Percentiles rank a stretch among this genome's conserved stretches.
phyloP scores from a whole-genome alignment of 1,140 invertebrate genomes.

The Lucilia sericata region DNA sequence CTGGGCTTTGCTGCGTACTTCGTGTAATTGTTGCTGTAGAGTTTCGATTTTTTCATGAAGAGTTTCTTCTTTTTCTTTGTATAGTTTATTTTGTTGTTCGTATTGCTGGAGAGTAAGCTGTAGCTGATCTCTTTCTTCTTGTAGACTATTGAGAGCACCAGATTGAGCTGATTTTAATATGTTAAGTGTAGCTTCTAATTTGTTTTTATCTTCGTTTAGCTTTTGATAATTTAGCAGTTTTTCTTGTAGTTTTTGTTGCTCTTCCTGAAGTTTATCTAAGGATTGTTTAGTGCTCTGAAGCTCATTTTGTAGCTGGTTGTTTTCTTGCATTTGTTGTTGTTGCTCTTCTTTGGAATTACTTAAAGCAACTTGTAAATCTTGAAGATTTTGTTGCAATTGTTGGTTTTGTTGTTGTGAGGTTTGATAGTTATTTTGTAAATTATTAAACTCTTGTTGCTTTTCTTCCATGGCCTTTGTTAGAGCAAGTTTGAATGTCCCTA shows the following conservation, averaged over 20 bases:
- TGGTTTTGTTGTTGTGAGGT: not conserved
- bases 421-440: not conserved
- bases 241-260: constrained; percentile 13
- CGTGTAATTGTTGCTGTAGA: constrained; percentile 7
- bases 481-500: not conserved
- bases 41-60: not conserved
- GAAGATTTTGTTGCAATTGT: not conserved
- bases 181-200: constrained; percentile 13
- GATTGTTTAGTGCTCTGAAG: not conserved
- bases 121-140: constrained; percentile 18
- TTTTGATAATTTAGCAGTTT: not conserved
- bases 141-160: not conserved
- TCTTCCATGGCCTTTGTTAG: not conserved
- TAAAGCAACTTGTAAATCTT: not conserved
- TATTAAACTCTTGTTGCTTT: constrained; percentile 5
- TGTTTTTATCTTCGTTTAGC: not conserved
- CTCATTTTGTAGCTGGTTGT: not conserved
- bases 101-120: constrained; percentile 8
- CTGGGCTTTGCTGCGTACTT: not conserved
- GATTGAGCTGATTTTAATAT: not conserved
- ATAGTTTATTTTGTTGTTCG: not conserved
- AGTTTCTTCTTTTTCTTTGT: constrained; percentile 31
- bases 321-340: not conserved
- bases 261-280: not conserved
- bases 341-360: not conserved